phyloP scores from a whole-genome alignment of 1,140 invertebrate genomes.

The Lordiphosa collinella region DNA sequence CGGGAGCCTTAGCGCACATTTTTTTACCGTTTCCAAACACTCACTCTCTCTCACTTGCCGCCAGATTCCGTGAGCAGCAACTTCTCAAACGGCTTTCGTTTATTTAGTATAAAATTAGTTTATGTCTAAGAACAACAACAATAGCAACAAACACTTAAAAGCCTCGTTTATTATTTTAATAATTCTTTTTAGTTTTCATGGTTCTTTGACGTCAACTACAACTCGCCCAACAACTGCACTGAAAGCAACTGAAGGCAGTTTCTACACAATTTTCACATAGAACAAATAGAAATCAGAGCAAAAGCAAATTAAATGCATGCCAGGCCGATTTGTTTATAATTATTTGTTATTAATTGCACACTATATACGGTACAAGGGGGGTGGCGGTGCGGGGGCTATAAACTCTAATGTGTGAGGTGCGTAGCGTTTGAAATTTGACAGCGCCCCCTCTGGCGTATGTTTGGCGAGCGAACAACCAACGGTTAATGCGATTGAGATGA shows the following conservation, averaged over 20 bases:
- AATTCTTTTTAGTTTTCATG: conserved; percentile 40
- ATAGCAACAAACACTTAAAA: conserved; percentile 44
- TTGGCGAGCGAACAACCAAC: too few species aligned
- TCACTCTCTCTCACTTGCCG: too few species aligned
- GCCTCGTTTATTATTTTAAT: conserved; percentile 67
- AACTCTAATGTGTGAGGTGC: too few species aligned
- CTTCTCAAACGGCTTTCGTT: conserved; percentile 65
- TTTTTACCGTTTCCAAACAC: conserved; percentile 19
- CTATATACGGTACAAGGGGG: conserved; percentile 20
- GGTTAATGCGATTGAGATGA: too few species aligned
- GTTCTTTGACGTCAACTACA: conserved; percentile 54
- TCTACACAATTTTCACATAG: background rate
- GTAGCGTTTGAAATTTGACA: too few species aligned
- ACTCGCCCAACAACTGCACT: conserved; percentile 42
- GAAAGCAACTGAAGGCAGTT: conserved; percentile 20
- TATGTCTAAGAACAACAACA: conserved; percentile 36
- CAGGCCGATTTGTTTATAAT: conserved; percentile 53
- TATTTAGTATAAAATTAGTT: conserved; percentile 73
- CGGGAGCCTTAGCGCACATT: conserved; percentile 22
- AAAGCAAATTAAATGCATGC: conserved; percentile 51
- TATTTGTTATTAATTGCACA: conserved; percentile 59
- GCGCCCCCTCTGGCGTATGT: too few species aligned
- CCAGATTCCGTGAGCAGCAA: conserved; percentile 43
- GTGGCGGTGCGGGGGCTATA: too few species aligned
- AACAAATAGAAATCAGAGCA: background rate